Evolutionary conservation across 2,113 vertebrate species (phyloP), one percentile per base, ranked within the genome.

Genomic region (Nannobrachium achirus): DNA sequence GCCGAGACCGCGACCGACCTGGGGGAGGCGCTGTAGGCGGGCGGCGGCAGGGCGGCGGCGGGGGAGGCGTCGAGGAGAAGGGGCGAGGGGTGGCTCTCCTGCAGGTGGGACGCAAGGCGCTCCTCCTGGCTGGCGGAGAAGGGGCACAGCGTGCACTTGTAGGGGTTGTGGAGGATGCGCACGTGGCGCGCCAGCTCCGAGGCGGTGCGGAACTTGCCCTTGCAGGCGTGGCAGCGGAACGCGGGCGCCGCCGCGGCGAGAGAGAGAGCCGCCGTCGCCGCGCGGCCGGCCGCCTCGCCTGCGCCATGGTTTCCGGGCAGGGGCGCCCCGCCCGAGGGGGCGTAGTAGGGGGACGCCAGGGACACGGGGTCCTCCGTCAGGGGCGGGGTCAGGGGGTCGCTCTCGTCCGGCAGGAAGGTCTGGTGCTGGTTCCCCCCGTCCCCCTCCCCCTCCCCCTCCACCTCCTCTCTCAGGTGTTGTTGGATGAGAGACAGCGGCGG

Each of bases 191-290:
- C 93, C 25, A 95, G 88, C 86, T 97, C 96, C 0, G 92, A 95
- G 1, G 93, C 94, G 0, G 95, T 97, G 55, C 95, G 94, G 88
- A 97, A 97, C 88, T 97, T 97, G 60, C 96, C 96, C 86, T 97
- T 97, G 89, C 96, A 97, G 63, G 94, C 95, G 14, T 95, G 93
- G 77, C 96, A 97, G 55, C 91, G 96, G 83, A 95, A 96, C 1
- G 92, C 75, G 10, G 85, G 78, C 1, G 93, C 72, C 5, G 90
- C 71, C 0, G 48, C 71, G n/a, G 86, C 66, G 16, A 75, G 40
- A 8, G 89, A 78, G 1, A 15, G 18, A 46, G 49, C 67, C 1
- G 69, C 66, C 52, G n/a, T 77, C 20, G 15, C 19, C 46, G 40
- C 63, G 33, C 75, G 79, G 25, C 25, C 25, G 25, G 25, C 25